phyloP scores from a whole-genome alignment of 2,888 invertebrate species.

The Dryadula phaetusa region DNA sequence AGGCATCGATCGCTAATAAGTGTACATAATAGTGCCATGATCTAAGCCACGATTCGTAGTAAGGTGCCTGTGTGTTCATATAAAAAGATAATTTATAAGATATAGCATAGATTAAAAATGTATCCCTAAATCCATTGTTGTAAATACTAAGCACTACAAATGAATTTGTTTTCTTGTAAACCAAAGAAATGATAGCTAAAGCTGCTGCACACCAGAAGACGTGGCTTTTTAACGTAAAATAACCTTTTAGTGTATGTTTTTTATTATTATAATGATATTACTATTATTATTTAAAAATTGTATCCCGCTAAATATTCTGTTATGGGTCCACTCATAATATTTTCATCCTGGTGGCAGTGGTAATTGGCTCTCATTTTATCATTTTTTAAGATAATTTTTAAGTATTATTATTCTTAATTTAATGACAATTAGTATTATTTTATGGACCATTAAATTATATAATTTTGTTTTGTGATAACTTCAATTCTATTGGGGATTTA shows the following conservation, averaged over 20 bases:
- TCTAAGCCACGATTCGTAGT: conserved; percentile 72
- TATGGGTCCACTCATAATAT: not conserved
- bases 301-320: not conserved
- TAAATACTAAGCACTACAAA: conserved; percentile 10
- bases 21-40: conserved; percentile 66
- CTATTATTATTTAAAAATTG: no score
- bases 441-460: conserved; percentile 52
- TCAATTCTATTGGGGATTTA: conserved; percentile 24
- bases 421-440: conserved; percentile 58
- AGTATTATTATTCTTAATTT: conserved; percentile 54
- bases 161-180: conserved; percentile 5
- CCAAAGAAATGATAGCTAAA: conserved; percentile 18
- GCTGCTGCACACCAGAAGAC: not conserved
- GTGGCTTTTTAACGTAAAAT: not conserved
- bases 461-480: conserved; percentile 50
- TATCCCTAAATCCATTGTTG: conserved; percentile 37
- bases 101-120: conserved; percentile 44
- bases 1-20: conserved; percentile 50
- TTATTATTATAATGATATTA: no score
- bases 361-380: conserved; percentile 27
- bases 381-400: conserved; percentile 21
- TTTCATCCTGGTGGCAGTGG: conserved; percentile 6
- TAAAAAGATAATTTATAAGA: conserved; percentile 61
- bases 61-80: conserved; percentile 82
- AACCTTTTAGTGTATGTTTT: not conserved